phyloP scores from a whole-genome alignment of 2,888 invertebrate species.

The Drosophila imparisetae region DNA sequence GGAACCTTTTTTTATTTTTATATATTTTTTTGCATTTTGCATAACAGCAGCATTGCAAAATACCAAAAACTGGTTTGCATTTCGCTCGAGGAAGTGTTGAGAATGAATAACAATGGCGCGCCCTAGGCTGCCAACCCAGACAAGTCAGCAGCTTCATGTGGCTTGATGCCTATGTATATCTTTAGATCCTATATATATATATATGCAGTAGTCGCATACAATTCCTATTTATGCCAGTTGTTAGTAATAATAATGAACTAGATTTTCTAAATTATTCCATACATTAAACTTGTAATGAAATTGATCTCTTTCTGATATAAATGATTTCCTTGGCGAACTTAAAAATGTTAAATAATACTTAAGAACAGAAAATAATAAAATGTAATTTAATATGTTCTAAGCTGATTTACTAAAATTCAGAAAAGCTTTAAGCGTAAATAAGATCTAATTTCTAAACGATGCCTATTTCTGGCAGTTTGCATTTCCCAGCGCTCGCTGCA shows the following conservation, averaged over 20 bases:
- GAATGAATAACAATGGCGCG: constrained; percentile 40
- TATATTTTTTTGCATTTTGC: constrained; percentile 37
- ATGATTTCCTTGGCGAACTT: not conserved
- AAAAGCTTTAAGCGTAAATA: not conserved
- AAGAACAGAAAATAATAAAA: not conserved
- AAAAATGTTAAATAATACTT: not conserved
- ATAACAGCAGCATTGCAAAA: constrained; percentile 57
- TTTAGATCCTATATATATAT: not conserved
- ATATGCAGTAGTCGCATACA: not conserved
- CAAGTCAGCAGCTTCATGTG: constrained; percentile 12
- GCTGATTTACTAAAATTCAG: not conserved
- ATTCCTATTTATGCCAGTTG: not conserved
- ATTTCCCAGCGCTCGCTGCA: not conserved
- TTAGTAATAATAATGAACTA: not conserved
- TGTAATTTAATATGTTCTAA: not conserved
- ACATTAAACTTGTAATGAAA: not conserved
- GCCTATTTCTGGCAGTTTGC: not conserved
- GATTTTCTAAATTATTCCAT: not conserved
- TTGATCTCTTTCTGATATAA: not conserved
- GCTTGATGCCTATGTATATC: not conserved
- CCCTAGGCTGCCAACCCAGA: constrained; percentile 35
- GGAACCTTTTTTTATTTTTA: constrained; percentile 16
- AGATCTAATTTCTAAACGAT: not conserved
- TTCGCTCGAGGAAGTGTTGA: constrained; percentile 38
- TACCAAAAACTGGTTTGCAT: constrained; percentile 55